Evolutionary conservation across 2,888 invertebrate species (phyloP).

Genomic region (Bellardia bayeri): DNA sequence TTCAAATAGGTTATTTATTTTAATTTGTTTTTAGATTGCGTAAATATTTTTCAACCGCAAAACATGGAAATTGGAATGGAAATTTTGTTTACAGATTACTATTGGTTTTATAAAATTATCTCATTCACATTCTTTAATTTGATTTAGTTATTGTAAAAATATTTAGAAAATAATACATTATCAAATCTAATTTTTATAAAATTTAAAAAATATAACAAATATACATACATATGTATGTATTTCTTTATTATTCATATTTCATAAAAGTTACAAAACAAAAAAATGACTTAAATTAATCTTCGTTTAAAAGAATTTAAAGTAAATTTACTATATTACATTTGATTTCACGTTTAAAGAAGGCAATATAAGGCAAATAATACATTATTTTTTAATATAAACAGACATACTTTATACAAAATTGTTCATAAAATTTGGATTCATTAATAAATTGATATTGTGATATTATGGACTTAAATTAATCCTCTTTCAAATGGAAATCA

Average conservation of each 20-base stretch:
- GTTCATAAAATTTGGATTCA: slow-evolving; percentile 74
- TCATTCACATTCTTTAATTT: too few species aligned
- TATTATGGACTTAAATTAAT: slow-evolving; percentile 69
- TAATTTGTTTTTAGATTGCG: too few species aligned
- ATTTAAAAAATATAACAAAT: not conserved
- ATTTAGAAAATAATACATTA: too few species aligned
- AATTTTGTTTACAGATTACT: too few species aligned
- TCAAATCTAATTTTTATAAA: not conserved
- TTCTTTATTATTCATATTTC: not conserved
- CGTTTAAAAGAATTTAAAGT: slow-evolving; percentile 77
- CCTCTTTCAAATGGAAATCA: slow-evolving; percentile 78
- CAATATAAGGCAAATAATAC: slow-evolving; percentile 89
- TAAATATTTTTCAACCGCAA: too few species aligned
- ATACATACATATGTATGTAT: not conserved
- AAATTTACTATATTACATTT: slow-evolving; percentile 79
- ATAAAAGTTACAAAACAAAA: not conserved
- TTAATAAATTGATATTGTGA: not conserved
- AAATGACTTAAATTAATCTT: slow-evolving; percentile 75
- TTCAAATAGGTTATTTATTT: too few species aligned
- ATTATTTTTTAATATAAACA: slow-evolving; percentile 87
- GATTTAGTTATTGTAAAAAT: too few species aligned
- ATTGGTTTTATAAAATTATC: too few species aligned
- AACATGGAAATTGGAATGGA: too few species aligned
- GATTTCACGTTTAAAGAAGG: slow-evolving; percentile 88
- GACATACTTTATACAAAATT: slow-evolving; percentile 84